Evolutionary conservation across 2,888 invertebrate species (phyloP).

Genomic region (Congeria kusceri): DNA sequence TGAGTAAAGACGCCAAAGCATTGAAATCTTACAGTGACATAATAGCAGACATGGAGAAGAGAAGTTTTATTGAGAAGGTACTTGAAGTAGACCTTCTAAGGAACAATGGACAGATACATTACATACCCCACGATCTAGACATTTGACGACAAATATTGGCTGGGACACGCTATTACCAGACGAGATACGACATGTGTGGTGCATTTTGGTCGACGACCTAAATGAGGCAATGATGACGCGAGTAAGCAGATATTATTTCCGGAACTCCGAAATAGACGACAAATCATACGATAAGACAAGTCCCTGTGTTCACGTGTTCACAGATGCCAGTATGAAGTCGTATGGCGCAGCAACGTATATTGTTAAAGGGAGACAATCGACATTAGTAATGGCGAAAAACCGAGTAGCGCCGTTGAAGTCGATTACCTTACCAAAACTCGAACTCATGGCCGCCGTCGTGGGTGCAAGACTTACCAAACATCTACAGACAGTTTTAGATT

Average conservation of each 20-base stretch:
- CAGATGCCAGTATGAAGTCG: constrained; percentile 20
- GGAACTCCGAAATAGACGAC: constrained; percentile 2
- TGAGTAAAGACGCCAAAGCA: neutral
- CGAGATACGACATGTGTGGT: constrained; percentile 12
- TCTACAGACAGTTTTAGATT: neutral
- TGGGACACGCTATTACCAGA: constrained; percentile 35
- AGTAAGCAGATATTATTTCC: constrained; percentile 6
- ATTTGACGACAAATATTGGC: constrained; percentile 20
- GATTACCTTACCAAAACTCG: constrained; percentile 18
- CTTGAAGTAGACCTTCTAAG: constrained; percentile 32
- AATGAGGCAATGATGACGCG: neutral
- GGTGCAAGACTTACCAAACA: constrained; percentile 10
- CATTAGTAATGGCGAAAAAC: constrained; percentile 29
- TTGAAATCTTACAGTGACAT: neutral
- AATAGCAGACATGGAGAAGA: constrained; percentile 18
- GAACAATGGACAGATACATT: constrained; percentile 17
- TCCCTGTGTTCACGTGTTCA: constrained; percentile 11
- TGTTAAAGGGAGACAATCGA: neutral
- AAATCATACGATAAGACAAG: neutral
- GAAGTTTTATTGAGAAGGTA: constrained; percentile 22
- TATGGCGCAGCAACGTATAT: too few species aligned
- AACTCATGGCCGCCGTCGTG: constrained; percentile 15
- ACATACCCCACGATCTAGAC: constrained; percentile 31
- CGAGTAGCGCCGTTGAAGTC: constrained; percentile 30
- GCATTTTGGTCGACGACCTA: neutral